These are phyloP conservation scores for Etheostoma perlongum DNA, from an alignment of 2,797 vertebrate species.

Conservation along the genomic window DNA sequence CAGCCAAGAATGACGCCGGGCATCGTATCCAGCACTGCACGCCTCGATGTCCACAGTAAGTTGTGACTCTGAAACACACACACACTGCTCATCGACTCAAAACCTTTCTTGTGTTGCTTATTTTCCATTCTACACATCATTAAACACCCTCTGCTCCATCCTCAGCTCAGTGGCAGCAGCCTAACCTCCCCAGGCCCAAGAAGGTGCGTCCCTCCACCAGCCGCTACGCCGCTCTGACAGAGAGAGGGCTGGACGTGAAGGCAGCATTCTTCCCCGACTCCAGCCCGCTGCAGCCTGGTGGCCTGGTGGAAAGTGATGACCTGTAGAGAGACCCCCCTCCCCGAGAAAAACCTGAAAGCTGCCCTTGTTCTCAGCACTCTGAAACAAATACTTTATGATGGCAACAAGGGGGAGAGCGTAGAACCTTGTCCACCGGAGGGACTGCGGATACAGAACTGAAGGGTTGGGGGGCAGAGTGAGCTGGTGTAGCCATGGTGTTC, in stretches of 20 bases:
- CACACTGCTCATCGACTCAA: not conserved
- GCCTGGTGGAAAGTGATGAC: constrained; percentile 97
- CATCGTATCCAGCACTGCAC: constrained; percentile 96
- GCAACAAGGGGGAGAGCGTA: constrained; percentile 6
- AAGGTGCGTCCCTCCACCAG: constrained; percentile 96
- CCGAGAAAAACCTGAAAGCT: constrained; percentile 14
- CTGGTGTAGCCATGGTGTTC: constrained; percentile 32
- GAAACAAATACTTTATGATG: constrained; percentile 37
- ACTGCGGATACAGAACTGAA: constrained; percentile 44
- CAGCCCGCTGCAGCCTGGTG: constrained; percentile 89
- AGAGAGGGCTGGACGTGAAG: constrained; percentile 97
- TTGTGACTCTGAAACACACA: constrained; percentile 29
- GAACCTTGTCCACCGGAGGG: constrained; percentile 31
- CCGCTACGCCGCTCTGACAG: constrained; percentile 96
- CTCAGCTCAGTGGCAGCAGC: constrained; percentile 96
- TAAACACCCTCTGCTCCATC: not conserved
- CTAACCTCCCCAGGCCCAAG: constrained; percentile 92
- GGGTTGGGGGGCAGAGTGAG: constrained; percentile 43
- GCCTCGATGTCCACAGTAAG: constrained; percentile 94
- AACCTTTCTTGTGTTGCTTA: too few species aligned
- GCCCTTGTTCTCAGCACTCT: constrained; percentile 41
- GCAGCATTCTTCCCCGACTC: constrained; percentile 98
- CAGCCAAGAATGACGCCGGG: constrained; percentile 98
- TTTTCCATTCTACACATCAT: fast-evolving
- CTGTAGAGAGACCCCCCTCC: constrained; percentile 84